These are phyloP conservation scores for Buteo buteo DNA, from an alignment of 2,113 vertebrate species.

Conservation along the genomic window DNA sequence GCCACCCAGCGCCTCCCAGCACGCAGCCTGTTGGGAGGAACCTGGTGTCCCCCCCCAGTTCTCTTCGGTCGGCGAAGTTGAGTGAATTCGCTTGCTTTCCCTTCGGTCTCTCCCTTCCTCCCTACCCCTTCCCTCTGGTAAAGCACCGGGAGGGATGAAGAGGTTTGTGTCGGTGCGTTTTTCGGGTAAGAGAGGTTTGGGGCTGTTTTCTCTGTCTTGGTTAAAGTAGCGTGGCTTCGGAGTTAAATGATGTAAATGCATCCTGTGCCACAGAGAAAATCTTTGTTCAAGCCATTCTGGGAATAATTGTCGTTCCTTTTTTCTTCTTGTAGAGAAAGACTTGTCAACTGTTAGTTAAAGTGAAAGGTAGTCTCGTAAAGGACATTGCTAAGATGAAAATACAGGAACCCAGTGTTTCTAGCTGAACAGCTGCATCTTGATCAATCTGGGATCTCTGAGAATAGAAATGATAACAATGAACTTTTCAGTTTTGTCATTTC, in stretches of 20 bases:
- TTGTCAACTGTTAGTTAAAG: background rate
- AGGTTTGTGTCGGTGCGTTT: background rate
- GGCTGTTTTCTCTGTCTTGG: background rate
- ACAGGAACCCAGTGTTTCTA: background rate
- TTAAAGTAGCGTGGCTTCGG: background rate
- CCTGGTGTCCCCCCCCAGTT: background rate
- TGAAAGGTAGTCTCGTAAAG: background rate
- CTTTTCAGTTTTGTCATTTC: background rate
- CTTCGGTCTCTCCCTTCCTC: background rate
- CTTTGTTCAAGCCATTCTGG: background rate
- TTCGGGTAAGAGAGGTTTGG: background rate
- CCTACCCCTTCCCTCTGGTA: accelerated
- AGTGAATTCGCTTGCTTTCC: background rate
- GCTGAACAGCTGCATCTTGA: background rate
- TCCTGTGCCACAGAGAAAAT: background rate
- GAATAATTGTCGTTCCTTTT: background rate
- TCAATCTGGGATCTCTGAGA: accelerated
- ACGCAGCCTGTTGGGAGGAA: background rate
- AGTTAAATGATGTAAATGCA: background rate
- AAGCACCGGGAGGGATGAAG: background rate
- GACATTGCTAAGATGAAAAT: background rate
- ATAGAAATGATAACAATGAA: background rate
- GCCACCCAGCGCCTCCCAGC: background rate
- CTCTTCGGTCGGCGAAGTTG: background rate
- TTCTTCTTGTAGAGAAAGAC: background rate